A percentile compares a stretch with the other conserved stretches of the same genome.
Conservation (phyloP, 1,140 invertebrate species). For the Gerris buenoi region DNA sequence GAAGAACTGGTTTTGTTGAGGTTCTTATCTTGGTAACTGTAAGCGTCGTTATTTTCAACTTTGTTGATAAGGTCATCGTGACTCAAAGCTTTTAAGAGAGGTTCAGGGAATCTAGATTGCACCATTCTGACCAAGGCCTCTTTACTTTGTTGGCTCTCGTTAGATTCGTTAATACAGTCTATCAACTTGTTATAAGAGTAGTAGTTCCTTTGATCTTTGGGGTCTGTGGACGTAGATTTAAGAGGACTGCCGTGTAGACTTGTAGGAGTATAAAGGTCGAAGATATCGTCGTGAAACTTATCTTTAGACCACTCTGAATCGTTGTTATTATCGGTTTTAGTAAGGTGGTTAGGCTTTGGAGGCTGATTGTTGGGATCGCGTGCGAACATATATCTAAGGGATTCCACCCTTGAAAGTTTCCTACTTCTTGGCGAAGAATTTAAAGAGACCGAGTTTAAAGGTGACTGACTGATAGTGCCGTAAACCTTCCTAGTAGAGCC, state of each 20-base stretch:
- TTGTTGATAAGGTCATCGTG: conserved; percentile 24
- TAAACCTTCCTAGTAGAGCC: conserved; percentile 13
- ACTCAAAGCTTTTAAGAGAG: conserved; percentile 17
- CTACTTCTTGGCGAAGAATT: conserved; percentile 25
- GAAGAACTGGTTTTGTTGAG: conserved; percentile 3
- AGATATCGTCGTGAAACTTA: conserved; percentile 26
- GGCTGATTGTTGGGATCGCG: conserved; percentile 9
- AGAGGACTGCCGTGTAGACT: background rate
- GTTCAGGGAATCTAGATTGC: conserved; percentile 2
- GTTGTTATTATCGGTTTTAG: conserved; percentile 10
- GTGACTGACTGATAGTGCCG: conserved; percentile 8
- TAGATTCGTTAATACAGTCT: conserved; percentile 1
- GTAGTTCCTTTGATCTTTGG: background rate
- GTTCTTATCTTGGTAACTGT: background rate
- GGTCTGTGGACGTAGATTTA: no score
- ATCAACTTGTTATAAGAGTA: background rate
- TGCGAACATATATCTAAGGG: conserved; percentile 36
- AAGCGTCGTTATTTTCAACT: background rate
- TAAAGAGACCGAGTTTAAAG: conserved; percentile 7
- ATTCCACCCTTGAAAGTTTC: conserved; percentile 40
- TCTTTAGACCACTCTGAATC: conserved; percentile 25
- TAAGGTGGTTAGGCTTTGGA: conserved; percentile 7
- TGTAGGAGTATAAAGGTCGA: conserved; percentile 26
- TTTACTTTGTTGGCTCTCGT: conserved; percentile 5
- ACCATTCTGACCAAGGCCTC: background rate